These are phyloP conservation scores for Chlorospingus flavigularis DNA, from an alignment of 2,797 vertebrate species.

Conservation along the genomic window DNA sequence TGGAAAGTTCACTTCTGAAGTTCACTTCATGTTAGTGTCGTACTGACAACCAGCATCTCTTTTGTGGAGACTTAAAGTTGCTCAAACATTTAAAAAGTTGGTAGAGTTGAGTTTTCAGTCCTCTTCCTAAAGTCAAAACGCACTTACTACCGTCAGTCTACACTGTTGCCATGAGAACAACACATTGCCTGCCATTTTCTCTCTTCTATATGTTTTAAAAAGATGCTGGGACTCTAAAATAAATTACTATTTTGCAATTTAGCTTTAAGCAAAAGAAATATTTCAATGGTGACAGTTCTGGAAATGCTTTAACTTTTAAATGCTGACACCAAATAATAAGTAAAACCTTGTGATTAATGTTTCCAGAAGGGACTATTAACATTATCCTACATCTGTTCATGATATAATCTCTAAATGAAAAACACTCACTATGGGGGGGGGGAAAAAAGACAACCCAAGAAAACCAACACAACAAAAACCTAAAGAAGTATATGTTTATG, in stretches of 20 bases:
- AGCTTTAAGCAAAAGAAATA: constrained; percentile 69
- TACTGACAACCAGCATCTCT: not conserved
- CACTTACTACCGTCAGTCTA: not conserved
- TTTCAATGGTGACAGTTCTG: constrained; percentile 77
- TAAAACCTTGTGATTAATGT: constrained; percentile 77
- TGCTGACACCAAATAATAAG: constrained; percentile 80
- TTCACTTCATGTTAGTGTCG: not conserved
- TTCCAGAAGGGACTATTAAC: constrained; percentile 81
- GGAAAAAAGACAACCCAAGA: not conserved
- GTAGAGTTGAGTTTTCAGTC: not conserved
- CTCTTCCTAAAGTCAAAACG: not conserved
- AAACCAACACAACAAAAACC: not conserved
- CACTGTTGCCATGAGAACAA: not conserved
- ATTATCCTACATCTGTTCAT: constrained; percentile 80
- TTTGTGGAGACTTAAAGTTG: not conserved
- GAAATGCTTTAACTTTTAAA: constrained; percentile 80
- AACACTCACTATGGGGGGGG: constrained; percentile 37
- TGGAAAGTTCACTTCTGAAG: not conserved
- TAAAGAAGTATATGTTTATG: constrained; percentile 44
- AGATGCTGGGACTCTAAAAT: constrained; percentile 44
- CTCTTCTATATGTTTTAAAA: constrained; percentile 38
- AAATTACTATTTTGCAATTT: constrained; percentile 63
- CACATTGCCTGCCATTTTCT: constrained; percentile 32
- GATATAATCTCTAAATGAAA: constrained; percentile 81
- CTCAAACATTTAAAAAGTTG: not conserved